phyloP scores from a whole-genome alignment of 1,140 invertebrate species.

The Wasmannia auropunctata region DNA sequence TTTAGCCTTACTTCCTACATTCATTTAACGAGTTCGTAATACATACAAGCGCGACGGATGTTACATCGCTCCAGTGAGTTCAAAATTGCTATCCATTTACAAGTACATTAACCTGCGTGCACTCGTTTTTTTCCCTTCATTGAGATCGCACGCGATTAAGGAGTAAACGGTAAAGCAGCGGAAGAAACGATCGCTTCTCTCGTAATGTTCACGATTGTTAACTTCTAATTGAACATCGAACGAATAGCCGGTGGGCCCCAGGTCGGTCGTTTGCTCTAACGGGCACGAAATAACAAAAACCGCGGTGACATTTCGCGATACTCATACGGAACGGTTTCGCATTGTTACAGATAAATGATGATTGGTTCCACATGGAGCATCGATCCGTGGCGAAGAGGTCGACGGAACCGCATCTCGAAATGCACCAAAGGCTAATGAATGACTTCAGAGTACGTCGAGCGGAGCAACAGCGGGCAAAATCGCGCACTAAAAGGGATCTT shows the following conservation, averaged over 20 bases:
- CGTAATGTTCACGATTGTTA: constrained; percentile 44
- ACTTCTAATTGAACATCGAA: constrained; percentile 31
- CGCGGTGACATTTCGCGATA: background rate
- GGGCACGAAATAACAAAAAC: constrained; percentile 20
- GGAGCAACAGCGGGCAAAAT: constrained; percentile 89
- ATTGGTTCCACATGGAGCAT: constrained; percentile 94
- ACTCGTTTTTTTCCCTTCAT: constrained; percentile 22
- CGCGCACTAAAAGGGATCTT: constrained; percentile 90
- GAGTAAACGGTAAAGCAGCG: background rate
- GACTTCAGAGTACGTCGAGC: constrained; percentile 91
- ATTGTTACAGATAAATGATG: constrained; percentile 90
- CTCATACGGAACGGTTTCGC: constrained; percentile 61
- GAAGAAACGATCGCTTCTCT: background rate
- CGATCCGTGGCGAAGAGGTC: constrained; percentile 91
- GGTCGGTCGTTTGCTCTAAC: background rate
- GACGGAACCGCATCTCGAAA: constrained; percentile 87
- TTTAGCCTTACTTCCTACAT: background rate
- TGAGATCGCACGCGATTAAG: constrained; percentile 30
- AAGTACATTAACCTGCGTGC: constrained; percentile 10
- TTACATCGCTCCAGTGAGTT: constrained; percentile 2
- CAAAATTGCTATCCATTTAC: constrained; percentile 10
- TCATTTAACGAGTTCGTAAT: background rate
- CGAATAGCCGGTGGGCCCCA: background rate
- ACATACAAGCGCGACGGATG: background rate
- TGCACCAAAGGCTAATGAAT: constrained; percentile 88